Evolutionary conservation across 2,888 invertebrate species (phyloP).

Genomic region (Spodoptera picta): DNA sequence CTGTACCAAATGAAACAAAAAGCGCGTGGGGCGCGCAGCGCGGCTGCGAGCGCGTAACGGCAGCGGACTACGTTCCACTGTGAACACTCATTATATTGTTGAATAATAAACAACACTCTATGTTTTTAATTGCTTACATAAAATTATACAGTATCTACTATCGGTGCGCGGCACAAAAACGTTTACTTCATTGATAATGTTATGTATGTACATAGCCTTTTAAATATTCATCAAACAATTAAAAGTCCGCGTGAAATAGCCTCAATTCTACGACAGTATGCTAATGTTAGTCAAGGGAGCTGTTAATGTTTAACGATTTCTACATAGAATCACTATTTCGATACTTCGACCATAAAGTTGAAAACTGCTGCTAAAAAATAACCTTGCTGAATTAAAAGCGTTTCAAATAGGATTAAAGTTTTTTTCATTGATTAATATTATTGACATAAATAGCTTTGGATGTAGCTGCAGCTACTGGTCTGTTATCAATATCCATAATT

Average conservation of each 20-base stretch:
- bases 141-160: conserved; percentile 65
- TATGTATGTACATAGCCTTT: conserved; percentile 69
- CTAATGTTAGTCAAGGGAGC: conserved; percentile 67
- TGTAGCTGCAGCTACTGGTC: conserved; percentile 64
- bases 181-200: conserved; percentile 70
- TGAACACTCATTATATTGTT: conserved; percentile 69
- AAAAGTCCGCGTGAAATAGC: conserved; percentile 72
- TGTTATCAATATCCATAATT: conserved; percentile 84
- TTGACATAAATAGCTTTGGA: conserved; percentile 66
- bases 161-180: conserved; percentile 64
- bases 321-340: conserved; percentile 67
- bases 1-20: conserved; percentile 73
- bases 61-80: conserved; percentile 35
- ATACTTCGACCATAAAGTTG: conserved; percentile 60
- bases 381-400: conserved; percentile 56
- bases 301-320: conserved; percentile 71
- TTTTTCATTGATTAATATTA: conserved; percentile 70
- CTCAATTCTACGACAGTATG: conserved; percentile 72
- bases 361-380: conserved; percentile 57
- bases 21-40: conserved; percentile 45
- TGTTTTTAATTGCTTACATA: conserved; percentile 74
- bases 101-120: conserved; percentile 69
- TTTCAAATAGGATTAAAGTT: conserved; percentile 56
- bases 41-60: conserved; percentile 21
- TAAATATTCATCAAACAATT: conserved; percentile 79